Base-by-base conservation (phyloP, 2,888 invertebrate genomes). In the Ochropacha duplaris region DNA sequence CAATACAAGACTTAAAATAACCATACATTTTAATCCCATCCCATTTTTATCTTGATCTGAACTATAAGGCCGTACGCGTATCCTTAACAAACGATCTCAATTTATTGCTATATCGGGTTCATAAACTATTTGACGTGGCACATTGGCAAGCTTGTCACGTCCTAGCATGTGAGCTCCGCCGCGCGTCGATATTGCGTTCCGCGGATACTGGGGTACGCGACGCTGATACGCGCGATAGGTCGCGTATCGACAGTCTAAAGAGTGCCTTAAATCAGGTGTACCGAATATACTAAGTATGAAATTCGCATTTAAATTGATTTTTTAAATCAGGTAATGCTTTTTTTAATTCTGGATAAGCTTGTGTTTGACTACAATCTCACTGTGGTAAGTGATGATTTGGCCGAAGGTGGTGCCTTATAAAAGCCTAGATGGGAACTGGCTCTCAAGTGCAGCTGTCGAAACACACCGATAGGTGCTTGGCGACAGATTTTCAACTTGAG, bases 31-130 rank as follows among this genome's bases (percentile, higher is more conserved):
- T 24, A 4, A 24, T 24, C 24, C 24, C 24, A 24, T 24, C 24
- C 24, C 2, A 24, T 24, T 4, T 1, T 12, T 31, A n/a, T 36
- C 36, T 36, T 36, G 36, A n/a, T n/a, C n/a, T 34, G 52, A 52
- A 52, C 28, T 28, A 22, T 14, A n/a, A 50, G 54, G 31, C 60
- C 67, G 64, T 71, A 66, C n/a, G n/a, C n/a, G n/a, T n/a, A n/a
- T n/a, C 67, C 66, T 67, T 67, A 63, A 64, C 66, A 70, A 76
- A 76, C 68, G 74, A 73, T 74, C 74, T 71, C 78, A 76, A 77
- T 78, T 72, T 72, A 66, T 39, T 50, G 44, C 9, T 62, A 62
- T 71, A 69, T 74, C 74, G 68, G 66, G 71, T 69, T 71, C 72
- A 71, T 76, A 76, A 74, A 76, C 57, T 74, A 69, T 6, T 74